These are phyloP conservation scores for Borostomias antarcticus DNA, from an alignment of 2,797 vertebrate genomes.

Conservation along the genomic window DNA sequence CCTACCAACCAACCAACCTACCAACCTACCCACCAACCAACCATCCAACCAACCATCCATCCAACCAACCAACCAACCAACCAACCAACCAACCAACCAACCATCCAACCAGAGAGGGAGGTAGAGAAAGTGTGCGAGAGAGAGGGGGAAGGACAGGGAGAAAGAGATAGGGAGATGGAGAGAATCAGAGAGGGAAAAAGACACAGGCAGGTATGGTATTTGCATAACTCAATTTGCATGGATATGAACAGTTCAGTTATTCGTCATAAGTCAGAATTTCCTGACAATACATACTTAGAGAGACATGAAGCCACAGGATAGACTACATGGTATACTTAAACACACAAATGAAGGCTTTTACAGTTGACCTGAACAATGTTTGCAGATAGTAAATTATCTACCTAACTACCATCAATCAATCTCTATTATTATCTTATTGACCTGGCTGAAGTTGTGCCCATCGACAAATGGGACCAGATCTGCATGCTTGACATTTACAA, in stretches of 20 bases:
- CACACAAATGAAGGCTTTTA: too few species aligned
- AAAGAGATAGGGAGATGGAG: conserved; percentile 17
- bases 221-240: too few species aligned
- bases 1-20: too few species aligned
- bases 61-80: too few species aligned
- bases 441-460: conserved; percentile 34
- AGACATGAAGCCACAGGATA: too few species aligned
- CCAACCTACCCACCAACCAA: too few species aligned
- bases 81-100: too few species aligned
- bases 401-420: neutral
- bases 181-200: conserved; percentile 4
- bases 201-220: neutral
- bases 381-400: too few species aligned
- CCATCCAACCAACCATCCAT: too few species aligned
- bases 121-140: neutral
- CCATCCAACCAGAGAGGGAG: neutral
- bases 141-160: neutral
- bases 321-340: too few species aligned
- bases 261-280: neutral
- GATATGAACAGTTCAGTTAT: neutral
- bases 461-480: conserved; percentile 23
- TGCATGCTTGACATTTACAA: conserved; percentile 59
- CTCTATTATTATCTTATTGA: conserved; percentile 15
- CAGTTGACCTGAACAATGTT: too few species aligned
- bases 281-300: too few species aligned